These are phyloP conservation scores for Theretra japonica DNA, from an alignment of 2,888 invertebrate genomes.

Conservation along the genomic window DNA sequence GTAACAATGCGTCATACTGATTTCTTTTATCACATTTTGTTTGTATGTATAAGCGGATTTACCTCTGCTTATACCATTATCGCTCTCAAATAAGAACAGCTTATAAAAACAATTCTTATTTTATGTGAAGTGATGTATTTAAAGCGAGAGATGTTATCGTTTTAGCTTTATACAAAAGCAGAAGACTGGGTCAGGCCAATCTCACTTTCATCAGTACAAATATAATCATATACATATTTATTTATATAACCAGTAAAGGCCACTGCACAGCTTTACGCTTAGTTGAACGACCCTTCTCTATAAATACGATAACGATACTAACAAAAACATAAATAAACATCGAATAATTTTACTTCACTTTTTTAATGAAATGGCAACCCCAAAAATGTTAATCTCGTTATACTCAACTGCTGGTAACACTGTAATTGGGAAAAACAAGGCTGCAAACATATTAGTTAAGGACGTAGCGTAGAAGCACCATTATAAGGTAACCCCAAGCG, in stretches of 20 bases:
- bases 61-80: not conserved
- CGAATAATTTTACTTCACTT: no score
- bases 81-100: no score
- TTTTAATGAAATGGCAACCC: constrained; percentile 11
- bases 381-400: not conserved
- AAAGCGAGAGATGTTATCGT: no score
- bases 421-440: not conserved
- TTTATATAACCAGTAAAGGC: constrained; percentile 12
- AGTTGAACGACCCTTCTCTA: not conserved
- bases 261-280: constrained; percentile 1
- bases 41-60: not conserved
- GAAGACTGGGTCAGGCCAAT: not conserved
- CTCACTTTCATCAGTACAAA: not conserved
- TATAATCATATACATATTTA: not conserved
- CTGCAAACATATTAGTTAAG: not conserved
- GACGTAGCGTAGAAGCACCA: not conserved
- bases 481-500: not conserved
- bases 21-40: not conserved
- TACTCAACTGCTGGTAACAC: constrained; percentile 13
- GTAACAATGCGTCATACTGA: not conserved
- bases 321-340: not conserved
- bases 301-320: not conserved
- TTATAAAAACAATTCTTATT: no score
- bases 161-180: no score
- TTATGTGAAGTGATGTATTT: no score